phyloP scores from a whole-genome alignment of 1,140 invertebrate genomes.

The Trichomalopsis sarcophagae region DNA sequence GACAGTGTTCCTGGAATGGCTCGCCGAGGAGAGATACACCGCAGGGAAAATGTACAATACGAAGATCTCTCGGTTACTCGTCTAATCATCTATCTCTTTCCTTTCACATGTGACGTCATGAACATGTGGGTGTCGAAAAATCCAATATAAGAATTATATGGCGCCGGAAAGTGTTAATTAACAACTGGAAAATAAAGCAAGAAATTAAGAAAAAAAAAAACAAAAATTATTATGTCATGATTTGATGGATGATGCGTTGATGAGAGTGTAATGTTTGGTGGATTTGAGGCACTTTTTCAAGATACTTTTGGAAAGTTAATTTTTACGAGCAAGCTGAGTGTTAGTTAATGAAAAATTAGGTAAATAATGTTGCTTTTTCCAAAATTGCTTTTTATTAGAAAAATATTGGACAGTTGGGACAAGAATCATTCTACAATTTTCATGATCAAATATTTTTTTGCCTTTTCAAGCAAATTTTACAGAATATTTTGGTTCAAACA shows the following conservation, averaged over 20 bases:
- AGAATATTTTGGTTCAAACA: conserved; percentile 21
- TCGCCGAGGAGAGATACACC: conserved; percentile 18
- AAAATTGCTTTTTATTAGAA: conserved; percentile 47
- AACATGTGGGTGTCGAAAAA: conserved; percentile 21
- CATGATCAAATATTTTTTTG: conserved; percentile 19
- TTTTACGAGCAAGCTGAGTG: not conserved
- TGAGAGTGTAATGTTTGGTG: not conserved
- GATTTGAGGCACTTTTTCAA: conserved; percentile 41
- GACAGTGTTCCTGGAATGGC: conserved; percentile 28
- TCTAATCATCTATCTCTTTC: conserved; percentile 13
- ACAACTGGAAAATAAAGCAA: conserved; percentile 49
- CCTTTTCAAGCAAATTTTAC: conserved; percentile 32
- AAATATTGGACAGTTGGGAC: conserved; percentile 40
- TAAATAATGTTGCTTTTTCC: conserved; percentile 31
- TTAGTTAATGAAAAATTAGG: conserved; percentile 10
- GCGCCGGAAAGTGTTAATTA: conserved; percentile 42
- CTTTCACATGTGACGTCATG: conserved; percentile 22
- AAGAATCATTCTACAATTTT: conserved; percentile 30
- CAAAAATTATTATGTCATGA: not conserved
- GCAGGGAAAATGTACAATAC: conserved; percentile 31
- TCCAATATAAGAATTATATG: conserved; percentile 42
- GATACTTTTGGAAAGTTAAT: not conserved
- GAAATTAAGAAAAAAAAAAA: conserved; percentile 46
- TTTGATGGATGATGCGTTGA: not conserved
- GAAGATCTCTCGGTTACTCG: conserved; percentile 28